Evolutionary conservation across 2,797 vertebrate species (phyloP), one percentile per base, ranked within the genome.

Genomic region (Otolemur crassicaudatus): DNA sequence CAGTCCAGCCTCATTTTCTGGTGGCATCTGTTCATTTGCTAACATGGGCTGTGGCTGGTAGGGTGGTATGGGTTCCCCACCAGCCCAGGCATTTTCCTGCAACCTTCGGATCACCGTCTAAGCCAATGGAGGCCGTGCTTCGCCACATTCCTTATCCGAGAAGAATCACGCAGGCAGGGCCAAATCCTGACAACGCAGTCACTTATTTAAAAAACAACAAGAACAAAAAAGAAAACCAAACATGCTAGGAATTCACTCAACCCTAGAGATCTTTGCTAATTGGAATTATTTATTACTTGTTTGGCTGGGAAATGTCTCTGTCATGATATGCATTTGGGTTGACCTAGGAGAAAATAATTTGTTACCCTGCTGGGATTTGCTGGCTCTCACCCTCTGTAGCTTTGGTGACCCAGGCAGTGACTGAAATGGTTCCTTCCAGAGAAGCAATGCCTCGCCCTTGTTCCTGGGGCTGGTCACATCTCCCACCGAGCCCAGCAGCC

Each of bases 181-280:
- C 31, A 76, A 72, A 69, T 77, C 80, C 88, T 87, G 40, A 85
- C 49, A 73, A 90, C n/a, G 34, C 80, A 92, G 53, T 53, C 70
- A 43, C 88, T 92, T 96, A 84, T 90, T 90, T 72, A 83, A 63
- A 43, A 61, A 82, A 61, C 40, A 43, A 43, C 40, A 43, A 43
- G 40, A 43, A 43, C 40, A 67, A 67, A 93, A 46, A 75, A 46
- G 12, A 43, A 73, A 46, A 49, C 40, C 17, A 75, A 79, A 91
- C 49, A 79, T 37, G n/a, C 34, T 65, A 89, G 92, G 94, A 92
- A 91, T 95, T 81, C 72, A 90, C 79, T 80, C 91, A 73, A 53
- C 69, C 11, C 4, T 76, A 23, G 79, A 86, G 56, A 65, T 34
- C 87, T 87, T 89, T 93, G 85, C 90, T 85, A 86, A 94, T 37